Conservation (phyloP, 2,113 vertebrate species). For the Rhinopomastus cyanomelas region DNA sequence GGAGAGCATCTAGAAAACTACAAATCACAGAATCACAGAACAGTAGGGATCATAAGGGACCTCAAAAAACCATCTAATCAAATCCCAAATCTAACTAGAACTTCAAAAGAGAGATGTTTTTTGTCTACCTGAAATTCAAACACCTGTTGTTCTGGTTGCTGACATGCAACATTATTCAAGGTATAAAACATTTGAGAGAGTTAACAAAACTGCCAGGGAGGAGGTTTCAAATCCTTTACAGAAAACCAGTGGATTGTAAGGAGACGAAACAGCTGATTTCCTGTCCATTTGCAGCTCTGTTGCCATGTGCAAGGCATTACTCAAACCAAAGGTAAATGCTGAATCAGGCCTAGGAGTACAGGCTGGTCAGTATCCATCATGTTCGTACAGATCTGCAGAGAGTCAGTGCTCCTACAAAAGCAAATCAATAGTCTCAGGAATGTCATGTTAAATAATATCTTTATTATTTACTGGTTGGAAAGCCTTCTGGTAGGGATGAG, state of each 20-base stretch:
- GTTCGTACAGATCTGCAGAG: background rate
- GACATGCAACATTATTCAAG: fast-evolving
- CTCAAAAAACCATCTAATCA: too few species aligned
- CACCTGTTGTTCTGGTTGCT: fast-evolving
- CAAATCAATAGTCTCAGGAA: background rate
- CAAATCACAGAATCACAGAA: too few species aligned
- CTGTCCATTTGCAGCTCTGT: fast-evolving
- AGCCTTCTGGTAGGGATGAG: background rate
- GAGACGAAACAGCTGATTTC: background rate
- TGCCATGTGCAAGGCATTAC: fast-evolving
- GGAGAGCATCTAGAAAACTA: background rate
- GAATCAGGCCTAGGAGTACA: background rate
- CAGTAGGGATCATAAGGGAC: too few species aligned
- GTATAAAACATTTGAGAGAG: background rate
- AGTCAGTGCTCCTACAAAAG: fast-evolving
- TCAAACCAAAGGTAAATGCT: background rate
- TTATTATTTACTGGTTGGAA: background rate
- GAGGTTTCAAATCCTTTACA: background rate
- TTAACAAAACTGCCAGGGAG: background rate
- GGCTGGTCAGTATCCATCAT: background rate
- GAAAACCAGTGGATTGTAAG: background rate
- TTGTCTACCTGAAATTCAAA: background rate
- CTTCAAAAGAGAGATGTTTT: background rate
- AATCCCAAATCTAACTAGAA: background rate
- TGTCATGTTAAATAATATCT: background rate